Percentiles rank a stretch among this genome's conserved stretches.
phyloP scores from a whole-genome alignment of 2,113 vertebrate genomes.

The Bos indicus region DNA sequence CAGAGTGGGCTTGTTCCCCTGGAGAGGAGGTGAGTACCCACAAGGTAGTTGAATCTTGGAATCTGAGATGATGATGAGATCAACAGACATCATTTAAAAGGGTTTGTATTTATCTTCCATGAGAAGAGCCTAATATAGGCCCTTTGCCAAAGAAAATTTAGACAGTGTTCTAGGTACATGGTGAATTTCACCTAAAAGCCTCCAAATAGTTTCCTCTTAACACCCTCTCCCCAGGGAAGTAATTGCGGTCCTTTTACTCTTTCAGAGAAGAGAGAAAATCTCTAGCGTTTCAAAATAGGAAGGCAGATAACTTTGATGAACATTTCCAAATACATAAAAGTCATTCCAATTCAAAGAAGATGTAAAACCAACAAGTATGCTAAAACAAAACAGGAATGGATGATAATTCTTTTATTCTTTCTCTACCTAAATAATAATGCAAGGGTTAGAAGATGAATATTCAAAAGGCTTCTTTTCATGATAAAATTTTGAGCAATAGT shows the following conservation, averaged over 20 bases:
- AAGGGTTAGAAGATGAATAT: background rate
- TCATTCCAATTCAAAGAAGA: background rate
- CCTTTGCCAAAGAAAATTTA: background rate
- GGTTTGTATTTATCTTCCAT: background rate
- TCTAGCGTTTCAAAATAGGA: background rate
- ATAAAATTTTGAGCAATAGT: background rate
- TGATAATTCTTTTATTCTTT: background rate
- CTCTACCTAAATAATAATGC: background rate
- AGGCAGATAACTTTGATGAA: background rate
- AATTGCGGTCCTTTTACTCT: background rate
- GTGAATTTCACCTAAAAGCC: background rate
- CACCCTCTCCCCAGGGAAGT: background rate
- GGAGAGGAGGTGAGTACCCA: background rate
- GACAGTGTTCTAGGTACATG: background rate
- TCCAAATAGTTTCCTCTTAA: background rate
- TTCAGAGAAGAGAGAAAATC: background rate
- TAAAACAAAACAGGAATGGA: constrained; percentile 2
- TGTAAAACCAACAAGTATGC: background rate
- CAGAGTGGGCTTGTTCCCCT: background rate
- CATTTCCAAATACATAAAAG: background rate
- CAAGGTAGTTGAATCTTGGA: background rate
- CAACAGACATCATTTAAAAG: background rate
- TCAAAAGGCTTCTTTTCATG: background rate
- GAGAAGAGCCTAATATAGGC: background rate
- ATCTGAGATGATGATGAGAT: constrained; percentile 1